Evolutionary conservation across 1,140 invertebrate genomes (phyloP), one percentile per base, ranked within the genome.

Genomic region (Neodiprion pinetum): DNA sequence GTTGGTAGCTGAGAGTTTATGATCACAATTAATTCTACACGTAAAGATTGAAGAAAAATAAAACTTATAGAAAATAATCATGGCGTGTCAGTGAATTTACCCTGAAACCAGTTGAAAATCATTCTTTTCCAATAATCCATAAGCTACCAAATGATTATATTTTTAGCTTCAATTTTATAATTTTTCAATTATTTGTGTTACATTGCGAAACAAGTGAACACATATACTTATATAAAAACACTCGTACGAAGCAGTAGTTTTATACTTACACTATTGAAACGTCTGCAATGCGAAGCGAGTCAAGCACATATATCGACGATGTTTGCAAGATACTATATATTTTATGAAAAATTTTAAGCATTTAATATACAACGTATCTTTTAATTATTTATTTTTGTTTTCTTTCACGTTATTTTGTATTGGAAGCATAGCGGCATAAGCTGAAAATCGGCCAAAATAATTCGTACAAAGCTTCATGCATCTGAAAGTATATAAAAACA

Each of bases 341-440:
- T 61, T 14, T 61, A 61, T 61, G n/a, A 61, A 47, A 48, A 75
- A 72, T 71, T 66, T 74, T 12, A 72, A 74, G 75, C 68, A 73
- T 74, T 69, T 21, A 50, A 66, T 40, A 40, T 40, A 40, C 11
- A 61, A 61, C 9, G n/a, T 40, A 70, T 65, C 68, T 67, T 76
- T 71, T 73, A 71, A 49, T 48, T 49, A 70, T 53, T 74, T 74
- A 61, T 72, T 75, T 71, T 17, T 7, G 23, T 75, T 75, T 72
- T 75, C 67, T 9, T 69, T 69, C 21, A 11, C 11, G 67, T 10
- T 69, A 69, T 69, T 79, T 83, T 81, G 82, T 79, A 80, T 85
- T 76, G 78, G 88, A 88, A 88, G 87, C 86, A 88, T 88, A 88
- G 84, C 86, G 86, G 86, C 83, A 75, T 87, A 88, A 86, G 85